These are phyloP conservation scores for Tonatia bakeri DNA, from an alignment of 2,113 vertebrate species.

Conservation along the genomic window DNA sequence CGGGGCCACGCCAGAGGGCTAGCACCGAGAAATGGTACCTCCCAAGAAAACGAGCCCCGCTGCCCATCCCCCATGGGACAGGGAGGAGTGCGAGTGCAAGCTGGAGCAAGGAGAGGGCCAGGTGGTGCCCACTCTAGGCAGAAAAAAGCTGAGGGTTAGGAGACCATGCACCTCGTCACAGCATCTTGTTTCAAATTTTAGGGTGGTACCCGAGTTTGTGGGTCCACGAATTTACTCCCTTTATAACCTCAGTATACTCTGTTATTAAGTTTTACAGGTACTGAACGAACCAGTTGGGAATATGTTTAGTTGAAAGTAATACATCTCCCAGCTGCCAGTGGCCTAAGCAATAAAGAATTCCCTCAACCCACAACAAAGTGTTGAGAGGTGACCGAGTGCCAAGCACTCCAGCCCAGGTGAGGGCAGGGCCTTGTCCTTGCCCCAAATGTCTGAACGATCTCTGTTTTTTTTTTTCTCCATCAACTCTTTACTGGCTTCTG, in stretches of 20 bases:
- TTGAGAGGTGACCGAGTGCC: fast-evolving
- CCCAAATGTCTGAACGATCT: background rate
- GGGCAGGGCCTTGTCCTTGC: background rate
- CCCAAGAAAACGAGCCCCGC: background rate
- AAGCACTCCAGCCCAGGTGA: background rate
- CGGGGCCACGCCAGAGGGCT: background rate
- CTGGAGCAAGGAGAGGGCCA: background rate
- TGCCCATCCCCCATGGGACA: too few relatives aligned
- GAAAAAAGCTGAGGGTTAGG: background rate
- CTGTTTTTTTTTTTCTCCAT: background rate
- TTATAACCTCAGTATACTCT: background rate
- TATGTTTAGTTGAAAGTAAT: background rate
- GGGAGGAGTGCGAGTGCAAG: background rate
- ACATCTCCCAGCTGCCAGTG: background rate
- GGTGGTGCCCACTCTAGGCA: background rate
- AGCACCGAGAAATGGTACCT: background rate
- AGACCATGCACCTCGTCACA: background rate
- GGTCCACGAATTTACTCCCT: background rate
- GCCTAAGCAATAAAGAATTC: background rate
- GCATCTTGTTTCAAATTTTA: background rate
- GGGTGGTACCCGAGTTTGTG: background rate
- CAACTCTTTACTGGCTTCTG: background rate
- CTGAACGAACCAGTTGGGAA: background rate
- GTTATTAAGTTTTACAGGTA: background rate
- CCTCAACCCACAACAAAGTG: background rate